Conservation (phyloP, 2,797 vertebrate genomes). For the Ctenosaura bakeri region DNA sequence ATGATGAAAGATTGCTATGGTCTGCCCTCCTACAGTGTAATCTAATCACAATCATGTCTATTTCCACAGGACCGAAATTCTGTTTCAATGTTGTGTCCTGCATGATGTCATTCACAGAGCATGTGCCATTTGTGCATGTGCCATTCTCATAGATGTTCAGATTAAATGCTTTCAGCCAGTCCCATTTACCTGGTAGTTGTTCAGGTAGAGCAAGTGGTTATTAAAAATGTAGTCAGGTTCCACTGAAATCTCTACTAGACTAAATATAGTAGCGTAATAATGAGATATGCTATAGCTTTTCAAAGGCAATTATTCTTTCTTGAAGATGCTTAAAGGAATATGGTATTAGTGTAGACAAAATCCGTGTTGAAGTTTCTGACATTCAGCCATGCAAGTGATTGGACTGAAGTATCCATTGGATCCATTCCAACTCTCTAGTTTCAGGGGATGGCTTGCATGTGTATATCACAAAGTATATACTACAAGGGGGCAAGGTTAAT, state of each 20-base stretch:
- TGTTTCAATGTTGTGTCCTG: slow-evolving; percentile 48
- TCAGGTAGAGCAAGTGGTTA: neutral
- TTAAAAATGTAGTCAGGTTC: slow-evolving; percentile 18
- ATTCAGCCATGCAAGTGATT: neutral
- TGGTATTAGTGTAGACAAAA: neutral
- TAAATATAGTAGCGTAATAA: neutral
- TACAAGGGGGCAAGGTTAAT: neutral
- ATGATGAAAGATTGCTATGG: slow-evolving; percentile 73
- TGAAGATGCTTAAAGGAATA: slow-evolving; percentile 6
- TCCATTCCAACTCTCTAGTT: neutral
- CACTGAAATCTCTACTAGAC: neutral
- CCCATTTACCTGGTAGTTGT: neutral
- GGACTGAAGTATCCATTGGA: neutral
- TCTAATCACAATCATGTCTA: slow-evolving; percentile 59
- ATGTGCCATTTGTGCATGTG: neutral
- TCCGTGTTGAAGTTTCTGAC: slow-evolving; percentile 1
- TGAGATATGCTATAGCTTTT: slow-evolving; percentile 17
- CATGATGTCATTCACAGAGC: slow-evolving; percentile 4
- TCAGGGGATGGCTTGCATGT: neutral
- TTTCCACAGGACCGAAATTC: slow-evolving; percentile 70
- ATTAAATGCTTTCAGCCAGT: slow-evolving; percentile 13
- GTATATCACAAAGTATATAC: neutral
- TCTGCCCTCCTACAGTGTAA: slow-evolving; percentile 69
- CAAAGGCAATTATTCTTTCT: slow-evolving; percentile 25
- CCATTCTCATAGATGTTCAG: neutral